phyloP scores from a whole-genome alignment of 2,888 invertebrate species.

The Disparrhopalites patrizii region DNA sequence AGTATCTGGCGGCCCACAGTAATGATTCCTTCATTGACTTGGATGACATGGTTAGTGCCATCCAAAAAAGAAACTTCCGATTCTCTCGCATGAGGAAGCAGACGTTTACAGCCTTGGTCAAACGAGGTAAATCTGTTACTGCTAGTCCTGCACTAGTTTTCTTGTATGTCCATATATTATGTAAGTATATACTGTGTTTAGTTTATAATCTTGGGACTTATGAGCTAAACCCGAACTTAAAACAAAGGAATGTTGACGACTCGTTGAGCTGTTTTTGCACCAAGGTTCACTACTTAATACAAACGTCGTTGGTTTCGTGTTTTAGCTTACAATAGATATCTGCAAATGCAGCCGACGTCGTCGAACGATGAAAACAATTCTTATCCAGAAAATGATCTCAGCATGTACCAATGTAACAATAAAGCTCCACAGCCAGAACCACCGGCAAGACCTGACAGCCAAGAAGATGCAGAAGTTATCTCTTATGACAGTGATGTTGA shows the following conservation, averaged over 20 bases:
- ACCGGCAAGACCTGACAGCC: background rate
- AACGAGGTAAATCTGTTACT: slow-evolving; percentile 54
- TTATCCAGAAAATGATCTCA: slow-evolving; percentile 1
- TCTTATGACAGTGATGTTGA: slow-evolving; percentile 38
- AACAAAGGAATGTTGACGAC: too few relatives aligned
- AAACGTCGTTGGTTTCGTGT: background rate
- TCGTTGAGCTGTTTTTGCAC: too few relatives aligned
- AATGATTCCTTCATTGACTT: slow-evolving; percentile 77
- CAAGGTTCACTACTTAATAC: background rate
- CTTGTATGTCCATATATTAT: background rate
- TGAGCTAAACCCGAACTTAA: too few relatives aligned
- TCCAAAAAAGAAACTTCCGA: slow-evolving; percentile 70
- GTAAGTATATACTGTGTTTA: too few relatives aligned
- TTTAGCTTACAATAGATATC: slow-evolving; percentile 16
- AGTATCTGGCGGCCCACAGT: slow-evolving; percentile 76
- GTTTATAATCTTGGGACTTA: too few relatives aligned
- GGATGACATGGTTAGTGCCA: slow-evolving; percentile 73
- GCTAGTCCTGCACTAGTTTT: background rate
- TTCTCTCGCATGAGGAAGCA: slow-evolving; percentile 74
- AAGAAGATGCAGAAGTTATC: background rate
- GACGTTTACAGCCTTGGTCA: slow-evolving; percentile 74
- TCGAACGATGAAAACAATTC: slow-evolving; percentile 4
- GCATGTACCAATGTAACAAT: background rate
- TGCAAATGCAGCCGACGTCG: slow-evolving; percentile 12
- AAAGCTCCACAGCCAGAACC: background rate